These are phyloP conservation scores for Anthoscopus minutus DNA, from an alignment of 2,113 vertebrate genomes.

Conservation along the genomic window DNA sequence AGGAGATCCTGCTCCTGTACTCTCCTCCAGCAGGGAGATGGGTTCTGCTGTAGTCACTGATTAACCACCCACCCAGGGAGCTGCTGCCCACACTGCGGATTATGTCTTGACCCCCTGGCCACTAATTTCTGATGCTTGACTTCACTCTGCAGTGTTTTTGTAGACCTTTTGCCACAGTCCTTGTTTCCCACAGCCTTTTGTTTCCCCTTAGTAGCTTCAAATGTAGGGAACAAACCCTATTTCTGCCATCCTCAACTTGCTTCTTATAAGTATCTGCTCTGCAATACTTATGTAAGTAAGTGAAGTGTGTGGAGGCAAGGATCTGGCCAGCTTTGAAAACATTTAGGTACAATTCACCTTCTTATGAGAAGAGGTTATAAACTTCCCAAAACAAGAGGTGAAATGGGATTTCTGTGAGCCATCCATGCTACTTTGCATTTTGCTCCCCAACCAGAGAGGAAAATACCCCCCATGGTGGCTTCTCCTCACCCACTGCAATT, in stretches of 20 bases:
- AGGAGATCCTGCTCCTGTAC: not conserved
- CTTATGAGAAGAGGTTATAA: not conserved
- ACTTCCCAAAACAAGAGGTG: not conserved
- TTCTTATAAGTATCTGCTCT: not conserved
- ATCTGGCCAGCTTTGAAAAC: not conserved
- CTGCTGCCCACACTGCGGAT: not conserved
- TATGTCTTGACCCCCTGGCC: not conserved
- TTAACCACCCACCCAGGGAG: not conserved
- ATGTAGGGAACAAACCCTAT: not conserved
- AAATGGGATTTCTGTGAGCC: not conserved
- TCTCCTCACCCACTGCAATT: not conserved
- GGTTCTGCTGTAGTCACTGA: not conserved
- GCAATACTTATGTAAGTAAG: too few relatives aligned
- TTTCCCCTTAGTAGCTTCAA: not conserved
- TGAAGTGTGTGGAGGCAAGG: not conserved
- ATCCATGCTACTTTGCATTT: not conserved
- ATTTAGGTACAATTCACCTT: not conserved
- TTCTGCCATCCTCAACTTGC: not conserved
- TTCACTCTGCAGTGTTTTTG: not conserved
- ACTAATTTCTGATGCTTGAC: slow-evolving; percentile 10
- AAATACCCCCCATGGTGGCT: not conserved
- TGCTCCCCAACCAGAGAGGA: not conserved
- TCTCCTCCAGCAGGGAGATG: not conserved
- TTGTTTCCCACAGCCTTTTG: not conserved
- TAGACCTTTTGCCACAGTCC: not conserved